Percentiles rank a stretch among this genome's conserved stretches.
These are phyloP conservation scores for Papilio polytes DNA, from an alignment of 1,140 invertebrate species.

Conservation along the genomic window DNA sequence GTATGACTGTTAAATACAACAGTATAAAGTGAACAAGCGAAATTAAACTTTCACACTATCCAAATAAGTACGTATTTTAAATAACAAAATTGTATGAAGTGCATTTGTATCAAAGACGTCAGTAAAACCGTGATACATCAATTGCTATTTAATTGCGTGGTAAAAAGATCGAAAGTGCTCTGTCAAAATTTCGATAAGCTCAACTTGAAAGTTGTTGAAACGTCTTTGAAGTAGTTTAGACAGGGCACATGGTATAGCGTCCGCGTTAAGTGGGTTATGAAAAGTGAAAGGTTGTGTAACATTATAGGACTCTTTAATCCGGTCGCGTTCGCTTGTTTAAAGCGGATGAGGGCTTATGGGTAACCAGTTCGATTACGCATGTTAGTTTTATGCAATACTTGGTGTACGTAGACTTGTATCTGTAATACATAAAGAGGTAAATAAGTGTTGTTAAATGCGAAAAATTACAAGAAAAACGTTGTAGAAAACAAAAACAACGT, in stretches of 20 bases:
- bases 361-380: conserved; percentile 42
- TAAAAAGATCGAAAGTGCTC: background rate
- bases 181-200: conserved; percentile 3
- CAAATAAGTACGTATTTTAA: background rate
- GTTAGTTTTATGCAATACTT: background rate
- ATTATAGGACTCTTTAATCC: conserved; percentile 43
- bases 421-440: background rate
- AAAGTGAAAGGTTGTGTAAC: conserved; percentile 64
- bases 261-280: conserved; percentile 57
- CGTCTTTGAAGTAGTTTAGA: conserved; percentile 49
- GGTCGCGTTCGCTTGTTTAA: conserved; percentile 26
- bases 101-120: background rate
- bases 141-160: conserved; percentile 12
- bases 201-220: conserved; percentile 35
- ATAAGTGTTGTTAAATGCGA: background rate
- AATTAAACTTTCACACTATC: background rate
- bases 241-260: conserved; percentile 47
- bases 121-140: background rate
- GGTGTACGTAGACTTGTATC: background rate
- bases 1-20: conserved; percentile 12
- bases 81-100: background rate
- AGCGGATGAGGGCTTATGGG: conserved; percentile 39
- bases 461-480: too few relatives aligned
- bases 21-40: background rate
- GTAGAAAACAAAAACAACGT: too few relatives aligned